A percentile compares a stretch with the other conserved stretches of the same genome.
Conservation (phyloP, 2,797 vertebrate species). For the Myotis vivesi region DNA sequence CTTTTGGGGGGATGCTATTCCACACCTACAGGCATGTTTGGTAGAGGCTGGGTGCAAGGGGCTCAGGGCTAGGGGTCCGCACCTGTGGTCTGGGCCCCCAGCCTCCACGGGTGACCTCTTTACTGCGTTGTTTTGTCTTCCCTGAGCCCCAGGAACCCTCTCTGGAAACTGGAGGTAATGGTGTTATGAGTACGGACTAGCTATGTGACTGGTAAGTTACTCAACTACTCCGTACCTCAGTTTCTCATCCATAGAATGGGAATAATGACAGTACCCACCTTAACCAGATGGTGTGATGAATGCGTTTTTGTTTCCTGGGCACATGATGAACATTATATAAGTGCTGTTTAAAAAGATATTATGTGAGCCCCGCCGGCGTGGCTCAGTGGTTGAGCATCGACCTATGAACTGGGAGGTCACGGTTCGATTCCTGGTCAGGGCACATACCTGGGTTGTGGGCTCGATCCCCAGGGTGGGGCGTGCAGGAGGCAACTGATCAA, state of each 20-base stretch:
- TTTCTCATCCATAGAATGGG: not conserved
- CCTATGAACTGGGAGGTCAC: too few species aligned
- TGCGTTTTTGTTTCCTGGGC: not conserved
- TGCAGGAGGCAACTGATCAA: not conserved
- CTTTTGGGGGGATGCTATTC: not conserved
- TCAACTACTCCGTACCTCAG: not conserved
- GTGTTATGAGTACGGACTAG: too few species aligned
- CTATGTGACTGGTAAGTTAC: too few species aligned
- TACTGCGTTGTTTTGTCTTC: rapidly evolving
- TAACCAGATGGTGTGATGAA: not conserved
- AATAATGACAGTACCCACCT: not conserved
- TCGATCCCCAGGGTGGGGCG: too few species aligned
- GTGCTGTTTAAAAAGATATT: not conserved
- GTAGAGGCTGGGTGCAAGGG: not conserved
- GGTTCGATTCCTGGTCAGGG: too few species aligned
- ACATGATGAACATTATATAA: not conserved
- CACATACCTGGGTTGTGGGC: too few species aligned
- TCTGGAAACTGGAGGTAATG: not conserved
- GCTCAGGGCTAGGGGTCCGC: not conserved
- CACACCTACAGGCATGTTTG: not conserved
- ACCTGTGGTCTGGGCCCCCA: rapidly evolving
- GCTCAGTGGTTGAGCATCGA: too few species aligned
- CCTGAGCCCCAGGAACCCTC: not conserved
- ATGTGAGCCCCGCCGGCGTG: too few species aligned
- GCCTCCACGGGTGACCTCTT: too few species aligned